Base-by-base conservation (phyloP, 2,113 vertebrate genomes). In the Pteruthius melanotis region DNA sequence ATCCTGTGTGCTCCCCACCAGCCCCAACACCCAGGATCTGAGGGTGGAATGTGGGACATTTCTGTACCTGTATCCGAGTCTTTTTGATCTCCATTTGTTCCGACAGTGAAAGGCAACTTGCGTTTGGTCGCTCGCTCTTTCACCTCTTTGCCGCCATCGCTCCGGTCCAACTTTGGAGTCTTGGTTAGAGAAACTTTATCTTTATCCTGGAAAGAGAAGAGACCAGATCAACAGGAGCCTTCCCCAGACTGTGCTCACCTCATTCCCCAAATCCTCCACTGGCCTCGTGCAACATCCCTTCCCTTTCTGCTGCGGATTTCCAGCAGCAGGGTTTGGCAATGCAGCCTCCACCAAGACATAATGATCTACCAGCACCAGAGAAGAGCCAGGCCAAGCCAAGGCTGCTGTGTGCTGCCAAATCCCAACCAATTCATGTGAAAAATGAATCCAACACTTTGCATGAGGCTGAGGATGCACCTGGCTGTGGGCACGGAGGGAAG, bases 51-150 rank as follows among this genome's bases (percentile, higher is more conserved):
- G 8, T 3, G 66, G 10, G n/a, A n/a, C 24, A 11, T 28, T 59
- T 31, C 57, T 45, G 93, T 98, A 99, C 99, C 99, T 94, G 99
- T 99, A 96, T 99, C 99, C 31, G 99, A 99, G 98, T 99, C 99
- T 97, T 99, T 99, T 97, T 99, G 99, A 98, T 99, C 99, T 98
- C 99, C 99, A 99, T 99, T 99, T 97, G 99, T 98, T 97, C 99
- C 99, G 68, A 99, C 98, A 70, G 99, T 99, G 97, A 99, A 99
- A 97, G 99, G 99, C 96, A 99, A 98, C 97, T 99, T 99, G 97
- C 99, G 98, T 95, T 99, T 99, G 88, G 99, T 98, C 70, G 98
- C 98, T 93, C 99, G 99, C 98, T 99, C 99, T 98, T 99, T 99
- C 99, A 99, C 99, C 98, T 99, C 99, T 98, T 99, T 99, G 97